These are phyloP conservation scores for Yponomeuta evonymella DNA, from an alignment of 2,888 invertebrate species.

Conservation along the genomic window DNA sequence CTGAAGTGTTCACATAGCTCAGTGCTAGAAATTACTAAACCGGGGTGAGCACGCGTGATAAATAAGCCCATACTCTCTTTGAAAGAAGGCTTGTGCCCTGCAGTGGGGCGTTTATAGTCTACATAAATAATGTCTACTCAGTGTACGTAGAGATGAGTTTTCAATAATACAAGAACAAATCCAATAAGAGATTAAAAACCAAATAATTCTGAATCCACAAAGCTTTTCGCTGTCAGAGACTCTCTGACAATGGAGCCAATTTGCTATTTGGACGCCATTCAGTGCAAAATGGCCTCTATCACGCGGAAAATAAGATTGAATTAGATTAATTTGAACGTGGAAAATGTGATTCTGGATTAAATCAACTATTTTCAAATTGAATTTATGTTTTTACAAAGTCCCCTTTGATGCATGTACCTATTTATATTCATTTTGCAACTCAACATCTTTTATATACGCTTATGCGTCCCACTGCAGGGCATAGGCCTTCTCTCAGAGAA, in stretches of 20 bases:
- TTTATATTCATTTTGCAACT: too few species aligned
- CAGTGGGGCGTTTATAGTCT: too few species aligned
- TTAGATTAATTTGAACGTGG: background rate
- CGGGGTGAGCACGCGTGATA: too few species aligned
- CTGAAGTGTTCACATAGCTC: too few species aligned
- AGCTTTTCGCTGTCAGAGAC: background rate
- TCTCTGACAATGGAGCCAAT: background rate
- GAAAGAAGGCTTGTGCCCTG: too few species aligned
- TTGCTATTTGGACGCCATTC: background rate
- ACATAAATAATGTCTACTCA: too few species aligned
- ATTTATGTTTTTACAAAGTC: background rate
- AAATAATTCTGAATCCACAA: background rate
- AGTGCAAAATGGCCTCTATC: background rate
- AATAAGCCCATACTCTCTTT: too few species aligned
- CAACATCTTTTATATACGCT: too few species aligned
- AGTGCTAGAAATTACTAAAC: too few species aligned
- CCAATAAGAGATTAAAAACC: background rate
- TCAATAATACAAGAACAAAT: background rate
- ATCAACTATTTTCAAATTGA: background rate
- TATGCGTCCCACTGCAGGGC: too few species aligned
- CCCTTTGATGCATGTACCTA: background rate
- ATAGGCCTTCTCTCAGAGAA: too few species aligned
- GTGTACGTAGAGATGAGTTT: too few species aligned
- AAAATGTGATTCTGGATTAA: background rate
- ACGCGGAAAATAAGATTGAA: background rate